A percentile compares a stretch with the other conserved stretches of the same genome.
Evolutionary conservation across 2,113 vertebrate species (phyloP).

Genomic region (Micronycteris hirsuta): DNA sequence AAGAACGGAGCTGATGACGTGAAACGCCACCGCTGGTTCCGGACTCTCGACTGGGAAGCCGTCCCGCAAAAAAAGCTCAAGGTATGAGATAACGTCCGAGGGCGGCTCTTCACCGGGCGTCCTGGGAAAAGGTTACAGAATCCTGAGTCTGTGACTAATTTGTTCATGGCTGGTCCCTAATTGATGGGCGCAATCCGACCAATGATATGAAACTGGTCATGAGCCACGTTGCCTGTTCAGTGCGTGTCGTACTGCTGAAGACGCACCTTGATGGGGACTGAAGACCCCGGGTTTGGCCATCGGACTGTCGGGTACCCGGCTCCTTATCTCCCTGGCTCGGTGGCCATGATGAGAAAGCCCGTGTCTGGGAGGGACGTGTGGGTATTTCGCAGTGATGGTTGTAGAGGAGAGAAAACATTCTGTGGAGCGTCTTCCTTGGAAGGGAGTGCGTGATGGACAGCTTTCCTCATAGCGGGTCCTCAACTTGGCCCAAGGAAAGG

Average conservation of each 20-base stretch:
- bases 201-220: accelerated
- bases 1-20: constrained; percentile 96
- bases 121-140: background rate
- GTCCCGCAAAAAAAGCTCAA: constrained; percentile 91
- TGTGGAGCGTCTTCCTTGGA: no score
- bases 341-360: accelerated
- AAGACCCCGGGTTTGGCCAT: accelerated
- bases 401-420: background rate
- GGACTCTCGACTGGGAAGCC: constrained; percentile 90
- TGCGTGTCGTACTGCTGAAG: background rate
- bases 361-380: no score
- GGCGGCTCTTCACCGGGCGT: accelerated
- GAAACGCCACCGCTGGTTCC: constrained; percentile 95
- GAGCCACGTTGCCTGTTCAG: background rate
- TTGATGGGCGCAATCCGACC: accelerated
- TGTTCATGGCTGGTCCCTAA: accelerated
- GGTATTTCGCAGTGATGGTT: background rate
- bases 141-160: accelerated
- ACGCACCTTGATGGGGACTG: background rate
- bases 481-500: accelerated
- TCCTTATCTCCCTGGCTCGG: accelerated
- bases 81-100: constrained; percentile 71
- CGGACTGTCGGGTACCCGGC: background rate
- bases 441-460: accelerated
- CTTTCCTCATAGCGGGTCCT: accelerated